These are phyloP conservation scores for Leucophora obtusa DNA, from an alignment of 2,888 invertebrate genomes.

Conservation along the genomic window DNA sequence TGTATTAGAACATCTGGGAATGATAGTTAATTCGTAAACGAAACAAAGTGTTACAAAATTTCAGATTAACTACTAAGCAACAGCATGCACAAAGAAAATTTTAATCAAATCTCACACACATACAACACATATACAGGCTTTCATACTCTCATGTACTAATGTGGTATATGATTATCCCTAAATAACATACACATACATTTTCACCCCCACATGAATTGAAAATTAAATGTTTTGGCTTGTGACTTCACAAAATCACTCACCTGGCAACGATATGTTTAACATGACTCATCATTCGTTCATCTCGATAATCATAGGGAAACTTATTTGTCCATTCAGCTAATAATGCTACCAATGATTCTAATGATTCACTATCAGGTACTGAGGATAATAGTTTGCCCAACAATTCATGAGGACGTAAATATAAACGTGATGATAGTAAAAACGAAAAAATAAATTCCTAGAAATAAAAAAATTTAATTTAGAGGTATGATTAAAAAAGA, in stretches of 20 bases:
- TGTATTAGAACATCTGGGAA: slow-evolving; percentile 77
- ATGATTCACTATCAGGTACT: slow-evolving; percentile 77
- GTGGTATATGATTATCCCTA: no score
- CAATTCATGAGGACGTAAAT: slow-evolving; percentile 78
- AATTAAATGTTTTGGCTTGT: background rate
- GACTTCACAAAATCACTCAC: slow-evolving; percentile 66
- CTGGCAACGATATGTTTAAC: slow-evolving; percentile 79
- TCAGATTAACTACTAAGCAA: background rate
- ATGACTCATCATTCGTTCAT: slow-evolving; percentile 79
- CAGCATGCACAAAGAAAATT: slow-evolving; percentile 9
- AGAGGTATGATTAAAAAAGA: no score
- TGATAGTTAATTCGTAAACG: slow-evolving; percentile 33
- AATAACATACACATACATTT: no score
- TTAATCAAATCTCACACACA: background rate
- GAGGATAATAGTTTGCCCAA: slow-evolving; percentile 77
- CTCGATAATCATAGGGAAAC: slow-evolving; percentile 79
- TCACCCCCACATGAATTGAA: background rate
- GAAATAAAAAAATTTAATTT: slow-evolving; percentile 45
- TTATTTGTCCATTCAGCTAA: slow-evolving; percentile 78
- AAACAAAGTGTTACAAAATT: slow-evolving; percentile 19
- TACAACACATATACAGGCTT: background rate
- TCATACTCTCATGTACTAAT: background rate
- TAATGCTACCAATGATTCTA: slow-evolving; percentile 77
- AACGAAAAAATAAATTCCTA: slow-evolving; percentile 79
- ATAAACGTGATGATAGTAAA: slow-evolving; percentile 78